Evolutionary conservation across 2,888 invertebrate species (phyloP), one percentile per base, ranked within the genome.

Genomic region (Eristalis arbustorum): DNA sequence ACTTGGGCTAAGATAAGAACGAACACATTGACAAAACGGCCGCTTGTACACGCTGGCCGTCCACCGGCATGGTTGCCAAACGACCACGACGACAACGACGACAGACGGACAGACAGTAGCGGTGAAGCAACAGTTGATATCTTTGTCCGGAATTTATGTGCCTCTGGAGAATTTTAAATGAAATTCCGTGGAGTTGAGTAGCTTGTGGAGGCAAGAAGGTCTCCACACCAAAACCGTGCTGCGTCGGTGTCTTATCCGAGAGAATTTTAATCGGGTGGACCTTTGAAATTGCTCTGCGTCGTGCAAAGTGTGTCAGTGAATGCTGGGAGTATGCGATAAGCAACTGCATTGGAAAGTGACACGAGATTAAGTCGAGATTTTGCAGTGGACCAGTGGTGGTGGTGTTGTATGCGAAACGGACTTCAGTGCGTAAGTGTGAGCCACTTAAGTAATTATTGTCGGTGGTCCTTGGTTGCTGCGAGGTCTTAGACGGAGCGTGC

Each of bases 151-250:
- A 74, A 78, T 82, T 81, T 81, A 71, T 81, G 68, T 73, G 69
- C 73, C 59, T 82, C 74, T 77, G 59, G 77, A 78, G 74, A 82
- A 85, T 74, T 82, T 85, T 82, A 82, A 85, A 82, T 78, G 77
- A 62, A 74, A 82, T 82, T 64, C 73, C 73, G 31, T 68, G 56
- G 40, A 80, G 37, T 57, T 62, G 68, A 56, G 49, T 49, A 18
- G 49, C 49, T 49, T 49, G 49, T 42, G 42, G n/a, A n/a, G 42
- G 42, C 34, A 11, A 34, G 34, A 34, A 34, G 34, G 37, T 37
- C 3, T 37, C 37, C 13, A 3, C 37, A n/a, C n/a, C n/a, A 11
- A 13, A 37, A 11, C 13, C 11, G 37, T 49, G 49, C 49, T 49
- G 49, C 49, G 49, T 49, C 49, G 49, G 49, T 49, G 49, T 49